Base-by-base conservation (phyloP, 2,797 vertebrate genomes). In the Pseudochaenichthys georgianus region DNA sequence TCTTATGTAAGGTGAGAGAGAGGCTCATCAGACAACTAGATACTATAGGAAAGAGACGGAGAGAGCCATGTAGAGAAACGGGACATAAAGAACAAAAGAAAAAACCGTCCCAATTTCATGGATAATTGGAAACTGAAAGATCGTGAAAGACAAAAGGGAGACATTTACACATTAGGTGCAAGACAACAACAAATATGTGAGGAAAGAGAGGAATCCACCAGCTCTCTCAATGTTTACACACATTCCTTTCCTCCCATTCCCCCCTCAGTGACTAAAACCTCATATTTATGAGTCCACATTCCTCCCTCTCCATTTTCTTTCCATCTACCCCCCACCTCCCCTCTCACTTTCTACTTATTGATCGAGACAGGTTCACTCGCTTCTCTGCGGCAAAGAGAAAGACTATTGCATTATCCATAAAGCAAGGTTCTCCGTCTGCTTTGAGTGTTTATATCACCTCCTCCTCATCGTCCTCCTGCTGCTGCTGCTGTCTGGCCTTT, bases 211-310 rank as follows among this genome's bases (percentile, higher is more conserved):
- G 77, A 80, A 66, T 60, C 62, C 80, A 79, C 64, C 70, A 73
- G n/a, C 16, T 2, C 7, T 43, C 50, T 21, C 70, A 38, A 81
- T 19, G 6, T 78, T 80, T 70, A 76, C 76, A 77, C 53, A 47
- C 52, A 63, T 69, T 80, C 51, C 73, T 70, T 55, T 67, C 62
- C 73, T 82, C 53, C 23, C 64, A 17, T 78, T 65, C 68, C 62
- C 57, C 81, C 81, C 63, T 79, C 76, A 73, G 55, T 81, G 75
- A 70, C 77, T 65, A 68, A 71, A 75, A 50, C 53, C 75, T 80
- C 72, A 73, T 81, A 85, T 89, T 91, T 88, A 87, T 87, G 75
- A 77, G 57, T 75, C 50, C 63, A 81, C 68, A 81, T 68, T 77
- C 77, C 53, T 81, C 53, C 43, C 47, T 73, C 71, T 68, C 59